Evolutionary conservation across 2,797 vertebrate genomes (phyloP).

Genomic region (Nyctalus aviator): DNA sequence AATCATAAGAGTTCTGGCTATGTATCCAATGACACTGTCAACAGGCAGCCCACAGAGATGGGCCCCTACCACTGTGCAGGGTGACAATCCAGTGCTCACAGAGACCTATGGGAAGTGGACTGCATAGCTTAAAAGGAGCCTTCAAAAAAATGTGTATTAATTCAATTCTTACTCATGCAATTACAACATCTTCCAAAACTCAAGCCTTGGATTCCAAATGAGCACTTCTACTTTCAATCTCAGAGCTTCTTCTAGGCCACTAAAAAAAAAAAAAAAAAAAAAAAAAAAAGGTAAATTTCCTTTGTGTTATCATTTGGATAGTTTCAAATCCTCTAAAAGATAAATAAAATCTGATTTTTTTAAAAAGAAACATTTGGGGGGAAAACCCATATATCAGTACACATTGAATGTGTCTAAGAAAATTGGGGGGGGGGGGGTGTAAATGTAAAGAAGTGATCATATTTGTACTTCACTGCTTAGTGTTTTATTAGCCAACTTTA

Average conservation of each 20-base stretch:
- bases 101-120: not conserved
- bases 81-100: not conserved
- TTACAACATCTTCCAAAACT: constrained; percentile 11
- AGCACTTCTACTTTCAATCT: constrained; percentile 22
- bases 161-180: not conserved
- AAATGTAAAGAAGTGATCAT: not conserved
- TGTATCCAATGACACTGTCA: constrained; percentile 67
- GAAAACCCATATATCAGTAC: not conserved
- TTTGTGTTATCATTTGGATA: not conserved
- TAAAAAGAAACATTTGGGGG: not conserved
- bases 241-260: not conserved
- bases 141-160: not conserved
- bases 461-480: not conserved
- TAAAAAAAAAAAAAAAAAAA: too few relatives aligned
- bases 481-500: not conserved
- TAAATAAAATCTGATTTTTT: constrained; percentile 14
- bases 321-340: constrained; percentile 28
- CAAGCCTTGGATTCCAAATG: not conserved
- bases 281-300: not conserved
- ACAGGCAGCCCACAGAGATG: constrained; percentile 62
- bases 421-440: not conserved
- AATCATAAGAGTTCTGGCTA: constrained; percentile 72
- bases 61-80: constrained; percentile 65
- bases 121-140: not conserved
- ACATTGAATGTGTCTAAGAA: not conserved